Evolutionary conservation across 2,113 vertebrate species (phyloP).

Genomic region (Heterotis niloticus): DNA sequence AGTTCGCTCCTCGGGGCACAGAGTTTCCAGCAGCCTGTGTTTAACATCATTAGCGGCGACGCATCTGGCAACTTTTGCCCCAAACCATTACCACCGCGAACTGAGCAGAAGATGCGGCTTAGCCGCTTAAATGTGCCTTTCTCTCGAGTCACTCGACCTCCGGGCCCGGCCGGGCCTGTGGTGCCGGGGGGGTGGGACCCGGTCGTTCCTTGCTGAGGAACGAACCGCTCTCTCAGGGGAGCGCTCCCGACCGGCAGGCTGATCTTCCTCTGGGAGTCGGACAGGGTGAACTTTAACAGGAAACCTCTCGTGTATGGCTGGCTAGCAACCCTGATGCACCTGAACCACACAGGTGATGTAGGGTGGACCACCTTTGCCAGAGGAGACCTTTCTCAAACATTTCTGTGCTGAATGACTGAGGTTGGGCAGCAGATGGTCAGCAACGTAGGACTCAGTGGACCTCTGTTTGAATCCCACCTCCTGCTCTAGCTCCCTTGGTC

Average conservation of each 20-base stretch:
- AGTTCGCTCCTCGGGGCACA: not conserved
- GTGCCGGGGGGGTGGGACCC: not conserved
- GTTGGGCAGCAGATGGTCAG: too few relatives aligned
- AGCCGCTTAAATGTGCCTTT: not conserved
- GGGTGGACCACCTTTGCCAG: not conserved
- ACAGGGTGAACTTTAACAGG: not conserved
- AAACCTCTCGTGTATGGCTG: not conserved
- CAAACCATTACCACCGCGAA: not conserved
- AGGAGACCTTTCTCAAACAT: too few relatives aligned
- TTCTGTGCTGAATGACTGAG: too few relatives aligned
- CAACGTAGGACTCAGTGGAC: too few relatives aligned
- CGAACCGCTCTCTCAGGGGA: not conserved
- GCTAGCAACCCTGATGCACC: not conserved
- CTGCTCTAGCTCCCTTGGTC: too few relatives aligned
- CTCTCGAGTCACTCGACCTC: not conserved
- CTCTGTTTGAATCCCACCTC: too few relatives aligned
- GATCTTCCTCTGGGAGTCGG: not conserved
- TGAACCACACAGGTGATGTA: not conserved
- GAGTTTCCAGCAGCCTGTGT: not conserved
- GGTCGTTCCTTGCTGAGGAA: not conserved
- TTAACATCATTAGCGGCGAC: conserved; percentile 3
- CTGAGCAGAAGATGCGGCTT: not conserved
- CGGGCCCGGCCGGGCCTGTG: not conserved
- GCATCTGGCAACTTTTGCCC: not conserved
- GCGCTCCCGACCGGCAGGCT: not conserved